Evolutionary conservation across 2,888 invertebrate genomes (phyloP).

Genomic region (Eumerus sabulonum): DNA sequence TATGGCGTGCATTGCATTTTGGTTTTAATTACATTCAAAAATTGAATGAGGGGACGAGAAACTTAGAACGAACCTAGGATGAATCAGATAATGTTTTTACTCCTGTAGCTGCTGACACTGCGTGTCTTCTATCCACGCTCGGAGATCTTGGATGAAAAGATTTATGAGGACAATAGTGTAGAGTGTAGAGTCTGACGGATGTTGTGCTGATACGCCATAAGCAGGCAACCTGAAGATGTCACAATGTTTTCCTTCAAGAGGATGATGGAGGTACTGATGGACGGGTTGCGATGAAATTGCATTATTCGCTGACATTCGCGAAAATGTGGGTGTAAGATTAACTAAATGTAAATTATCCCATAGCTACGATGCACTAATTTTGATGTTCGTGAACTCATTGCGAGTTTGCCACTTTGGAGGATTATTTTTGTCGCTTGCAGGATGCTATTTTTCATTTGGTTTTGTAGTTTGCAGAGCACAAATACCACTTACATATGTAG

Average conservation of each 20-base stretch:
- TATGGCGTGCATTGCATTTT: conserved; percentile 64
- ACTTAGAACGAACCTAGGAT: conserved; percentile 40
- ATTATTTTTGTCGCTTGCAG: too few relatives aligned
- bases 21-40: conserved; percentile 65
- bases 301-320: background rate
- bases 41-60: conserved; percentile 44
- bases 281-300: background rate
- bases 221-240: conserved; percentile 31
- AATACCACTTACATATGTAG: too few relatives aligned
- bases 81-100: conserved; percentile 16
- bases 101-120: conserved; percentile 20
- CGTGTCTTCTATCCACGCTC: conserved; percentile 4
- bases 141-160: conserved; percentile 19
- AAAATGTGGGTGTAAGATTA: background rate
- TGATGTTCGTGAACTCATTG: too few relatives aligned
- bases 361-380: too few relatives aligned
- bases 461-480: too few relatives aligned
- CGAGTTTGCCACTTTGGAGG: too few relatives aligned
- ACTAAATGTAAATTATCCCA: too few relatives aligned
- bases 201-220: conserved; percentile 22
- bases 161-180: conserved; percentile 52
- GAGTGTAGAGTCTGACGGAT: conserved; percentile 41
- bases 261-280: conserved; percentile 6
- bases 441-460: too few relatives aligned
- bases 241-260: conserved; percentile 12